Base-by-base conservation (phyloP, 2,797 vertebrate genomes). In the Balearica regulorum region DNA sequence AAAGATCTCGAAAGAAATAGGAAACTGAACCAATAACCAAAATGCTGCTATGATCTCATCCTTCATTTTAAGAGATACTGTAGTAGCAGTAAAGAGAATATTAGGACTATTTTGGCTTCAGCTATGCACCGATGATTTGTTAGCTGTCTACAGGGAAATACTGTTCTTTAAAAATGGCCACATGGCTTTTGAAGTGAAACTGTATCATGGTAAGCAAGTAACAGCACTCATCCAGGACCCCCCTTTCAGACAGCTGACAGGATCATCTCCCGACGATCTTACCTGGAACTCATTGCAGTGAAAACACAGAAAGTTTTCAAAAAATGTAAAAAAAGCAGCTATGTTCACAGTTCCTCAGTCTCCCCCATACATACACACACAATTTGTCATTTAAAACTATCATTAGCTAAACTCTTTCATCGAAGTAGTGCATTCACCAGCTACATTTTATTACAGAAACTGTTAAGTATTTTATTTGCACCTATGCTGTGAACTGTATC, bases 1-100 rank as follows among this genome's bases (percentile, higher is more conserved):
- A 98, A 98, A 97, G 98, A 95, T 83, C 96, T 73, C 89, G 35
- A 95, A 98, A 97, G 98, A 98, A 97, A 98, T 94, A 87, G 96
- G 97, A 98, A 98, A 97, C 97, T 95, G 96, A 97, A 97, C 96
- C 96, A 97, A 97, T 95, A 95, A 95, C 97, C 96, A 96, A 97
- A 98, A 97, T 61, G 97, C 94, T 97, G 49, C 97, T 62, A 97
- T 98, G 98, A 98, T 57, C 98, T 98, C 98, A 98, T 96, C 95
- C 97, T 90, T 92, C 98, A 94, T 97, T 98, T 98, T 96, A 92
- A 94, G 97, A 98, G 97, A 89, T 91, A 89, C 97, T 97, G 95
- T 46, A 96, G 92, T 71, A 92, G 98, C 97, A 97, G 96, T 92
- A 98, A 98, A 97, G 95, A 94, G 97, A 98, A 97, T 97, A 98